Conservation (phyloP, 2,888 invertebrate genomes). For the Vandiemenella viatica region DNA sequence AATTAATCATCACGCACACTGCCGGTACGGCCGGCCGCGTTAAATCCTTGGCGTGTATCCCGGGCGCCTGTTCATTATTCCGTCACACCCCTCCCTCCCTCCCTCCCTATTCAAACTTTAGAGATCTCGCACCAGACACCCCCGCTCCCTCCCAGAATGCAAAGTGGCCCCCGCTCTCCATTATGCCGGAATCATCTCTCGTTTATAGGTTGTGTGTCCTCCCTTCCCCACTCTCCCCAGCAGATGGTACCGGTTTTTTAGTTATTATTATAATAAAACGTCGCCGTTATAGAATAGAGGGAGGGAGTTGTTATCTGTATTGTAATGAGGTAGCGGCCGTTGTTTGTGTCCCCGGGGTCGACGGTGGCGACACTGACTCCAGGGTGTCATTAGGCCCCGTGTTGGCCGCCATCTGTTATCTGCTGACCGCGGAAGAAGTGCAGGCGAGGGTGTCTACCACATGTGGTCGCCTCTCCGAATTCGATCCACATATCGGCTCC, state of each 20-base stretch:
- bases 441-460: too few relatives aligned
- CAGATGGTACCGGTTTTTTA: slow-evolving; percentile 7
- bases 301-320: neutral
- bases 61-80: slow-evolving; percentile 11
- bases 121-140: slow-evolving; percentile 4
- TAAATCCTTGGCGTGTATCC: slow-evolving; percentile 4
- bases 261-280: slow-evolving; percentile 9
- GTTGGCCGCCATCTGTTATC: slow-evolving; percentile 8
- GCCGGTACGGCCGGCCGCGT: slow-evolving; percentile 17
- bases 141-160: slow-evolving; percentile 8
- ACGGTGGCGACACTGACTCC: neutral
- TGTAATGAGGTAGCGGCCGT: neutral
- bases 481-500: too few relatives aligned
- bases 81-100: slow-evolving; percentile 10
- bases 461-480: too few relatives aligned
- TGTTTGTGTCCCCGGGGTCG: neutral
- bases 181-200: slow-evolving; percentile 4
- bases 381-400: too few relatives aligned
- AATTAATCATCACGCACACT: slow-evolving; percentile 29
- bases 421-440: slow-evolving; percentile 5
- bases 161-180: slow-evolving; percentile 10
- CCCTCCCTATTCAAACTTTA: slow-evolving; percentile 8
- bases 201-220: slow-evolving; percentile 5
- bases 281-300: slow-evolving; percentile 3
- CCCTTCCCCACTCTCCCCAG: slow-evolving; percentile 3